Percentiles rank a stretch among this genome's conserved stretches.
Evolutionary conservation across 2,797 vertebrate species (phyloP).

Genomic region (Phalloptychus januarius): DNA sequence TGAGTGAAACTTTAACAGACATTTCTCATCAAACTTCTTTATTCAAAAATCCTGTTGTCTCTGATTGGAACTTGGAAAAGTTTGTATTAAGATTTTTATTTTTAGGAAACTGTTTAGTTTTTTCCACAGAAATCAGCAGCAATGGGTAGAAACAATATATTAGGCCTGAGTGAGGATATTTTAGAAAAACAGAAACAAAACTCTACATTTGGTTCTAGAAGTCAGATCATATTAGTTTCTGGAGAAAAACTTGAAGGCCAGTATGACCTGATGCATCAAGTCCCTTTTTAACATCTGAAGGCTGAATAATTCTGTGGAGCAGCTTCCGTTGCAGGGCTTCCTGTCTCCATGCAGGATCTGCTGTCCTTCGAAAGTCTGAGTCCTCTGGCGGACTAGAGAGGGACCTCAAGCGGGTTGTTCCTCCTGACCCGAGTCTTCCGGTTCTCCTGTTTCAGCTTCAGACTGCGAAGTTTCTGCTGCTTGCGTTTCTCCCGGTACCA

Average conservation of each 20-base stretch:
- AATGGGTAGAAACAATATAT: not conserved
- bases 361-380: slow-evolving; percentile 21
- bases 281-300: not conserved
- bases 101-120: not conserved
- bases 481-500: slow-evolving; percentile 83
- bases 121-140: not conserved
- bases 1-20: not conserved
- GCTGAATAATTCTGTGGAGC: not conserved
- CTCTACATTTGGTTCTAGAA: not conserved
- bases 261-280: not conserved
- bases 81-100: not conserved
- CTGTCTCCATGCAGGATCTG: slow-evolving; percentile 16
- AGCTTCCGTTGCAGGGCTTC: not conserved
- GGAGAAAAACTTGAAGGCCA: not conserved
- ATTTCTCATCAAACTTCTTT: not conserved
- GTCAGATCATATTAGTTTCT: not conserved
- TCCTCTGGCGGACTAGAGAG: slow-evolving; percentile 39
- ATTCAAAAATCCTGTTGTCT: not conserved
- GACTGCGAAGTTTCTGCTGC: slow-evolving; percentile 83
- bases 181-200: not conserved
- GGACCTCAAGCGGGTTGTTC: slow-evolving; percentile 67
- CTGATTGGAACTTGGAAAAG: not conserved
- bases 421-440: slow-evolving; percentile 83
- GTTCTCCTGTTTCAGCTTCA: slow-evolving; percentile 85
- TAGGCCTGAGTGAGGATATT: not conserved